These are phyloP conservation scores for Hepsetus odoe DNA, from an alignment of 2,113 vertebrate genomes.

Conservation along the genomic window DNA sequence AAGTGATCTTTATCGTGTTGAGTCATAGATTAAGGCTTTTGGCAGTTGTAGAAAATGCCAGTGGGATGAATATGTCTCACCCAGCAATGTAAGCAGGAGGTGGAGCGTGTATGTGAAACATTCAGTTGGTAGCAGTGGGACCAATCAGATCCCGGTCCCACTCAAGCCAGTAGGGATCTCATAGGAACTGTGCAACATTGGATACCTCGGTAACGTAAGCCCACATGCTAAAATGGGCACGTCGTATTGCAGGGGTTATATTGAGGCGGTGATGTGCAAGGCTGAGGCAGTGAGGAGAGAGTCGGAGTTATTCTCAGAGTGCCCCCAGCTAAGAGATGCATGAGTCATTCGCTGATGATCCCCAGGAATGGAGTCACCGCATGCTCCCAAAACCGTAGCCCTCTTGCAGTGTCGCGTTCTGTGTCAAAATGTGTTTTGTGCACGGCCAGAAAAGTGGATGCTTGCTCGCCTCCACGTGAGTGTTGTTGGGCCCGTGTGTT, in stretches of 20 bases:
- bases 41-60: neutral
- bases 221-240: neutral
- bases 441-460: neutral
- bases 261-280: constrained; percentile 28
- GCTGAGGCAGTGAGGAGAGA: constrained; percentile 13
- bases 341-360: constrained; percentile 55
- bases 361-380: constrained; percentile 23
- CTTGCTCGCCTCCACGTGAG: neutral
- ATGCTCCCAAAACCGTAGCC: neutral
- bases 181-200: neutral
- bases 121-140: neutral
- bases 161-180: too few relatives aligned
- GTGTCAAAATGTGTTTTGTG: neutral
- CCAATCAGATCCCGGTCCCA: neutral
- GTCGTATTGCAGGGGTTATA: neutral
- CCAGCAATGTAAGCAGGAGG: neutral
- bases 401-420: constrained; percentile 19
- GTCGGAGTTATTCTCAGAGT: constrained; percentile 44
- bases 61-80: neutral
- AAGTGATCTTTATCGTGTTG: neutral
- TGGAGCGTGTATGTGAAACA: neutral
- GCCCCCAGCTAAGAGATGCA: constrained; percentile 30
- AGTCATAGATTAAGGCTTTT: neutral
- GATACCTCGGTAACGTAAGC: neutral
- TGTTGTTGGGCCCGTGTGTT: constrained; percentile 20